Evolutionary conservation across 1,140 invertebrate species (phyloP), one percentile per base, ranked within the genome.

Genomic region (Hypsibius dujardini): DNA sequence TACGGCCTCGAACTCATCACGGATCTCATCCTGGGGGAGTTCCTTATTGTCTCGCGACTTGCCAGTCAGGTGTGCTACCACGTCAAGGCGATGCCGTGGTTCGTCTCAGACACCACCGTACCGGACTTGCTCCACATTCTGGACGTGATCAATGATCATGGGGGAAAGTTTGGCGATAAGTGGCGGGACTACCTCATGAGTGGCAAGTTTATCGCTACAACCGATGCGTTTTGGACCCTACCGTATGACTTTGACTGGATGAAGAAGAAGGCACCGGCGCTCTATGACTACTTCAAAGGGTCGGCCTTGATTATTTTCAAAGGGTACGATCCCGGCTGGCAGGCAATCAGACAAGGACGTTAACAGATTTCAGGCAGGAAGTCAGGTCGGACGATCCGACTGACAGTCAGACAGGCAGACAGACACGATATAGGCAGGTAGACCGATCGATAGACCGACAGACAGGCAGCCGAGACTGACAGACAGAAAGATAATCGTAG

Each of bases 41-140:
- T 88, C 76, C 78, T 98, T 1, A 78, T 88, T 45, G 77, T 82
- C 15, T 81, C 84, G 70, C 82, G 85, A 59, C 79, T 91, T 28
- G 87, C 86, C 0, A 78, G 81, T 47, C 85, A 84, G 80, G 82
- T 98, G 59, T 80, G 87, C 71, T 89, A 98, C 75, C 87, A 95
- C 78, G 86, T 87, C 0, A 98, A 98, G 83, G 81, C 83, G 7
- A 87, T 92, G 74, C 94, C 95, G 0, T 98, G 95, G 95, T 98
- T 90, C 79, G 86, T 98, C 1, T 98, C 94, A 7, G 95, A 98
- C 79, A 87, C 88, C 1, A 90, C 86, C 2, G 74, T 74, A 40
- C 76, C 79, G 2, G 95, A 98, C 81, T 87, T 95, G 70, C 74
- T 84, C 74, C 92, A 86, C 86, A 83, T 84, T 0, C 72, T 85